These are phyloP conservation scores for Sphaerodactylus townsendi DNA, from an alignment of 2,113 vertebrate genomes.

Conservation along the genomic window DNA sequence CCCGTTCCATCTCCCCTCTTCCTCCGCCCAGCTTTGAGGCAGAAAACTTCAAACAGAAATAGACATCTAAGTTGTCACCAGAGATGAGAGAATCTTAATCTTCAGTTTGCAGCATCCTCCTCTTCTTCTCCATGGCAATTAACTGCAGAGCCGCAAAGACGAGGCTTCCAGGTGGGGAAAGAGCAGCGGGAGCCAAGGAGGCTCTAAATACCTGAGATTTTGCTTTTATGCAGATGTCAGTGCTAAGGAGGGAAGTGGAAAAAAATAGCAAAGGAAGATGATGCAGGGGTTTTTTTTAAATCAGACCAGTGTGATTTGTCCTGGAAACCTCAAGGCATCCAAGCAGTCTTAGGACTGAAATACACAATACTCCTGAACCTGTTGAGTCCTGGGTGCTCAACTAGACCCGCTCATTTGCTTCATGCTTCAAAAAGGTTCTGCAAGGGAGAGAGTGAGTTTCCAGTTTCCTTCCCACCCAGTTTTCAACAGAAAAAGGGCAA, in stretches of 20 bases:
- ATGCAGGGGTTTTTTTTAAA: background rate
- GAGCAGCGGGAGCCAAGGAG: background rate
- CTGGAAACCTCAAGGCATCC: background rate
- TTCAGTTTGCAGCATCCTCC: background rate
- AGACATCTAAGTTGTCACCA: conserved; percentile 8
- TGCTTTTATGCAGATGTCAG: background rate
- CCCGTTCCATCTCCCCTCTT: too few relatives aligned
- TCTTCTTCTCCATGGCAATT: conserved; percentile 4
- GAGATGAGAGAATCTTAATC: background rate
- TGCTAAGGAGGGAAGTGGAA: too few relatives aligned
- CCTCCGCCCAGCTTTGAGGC: background rate
- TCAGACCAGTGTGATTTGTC: background rate
- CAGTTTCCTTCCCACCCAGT: too few relatives aligned
- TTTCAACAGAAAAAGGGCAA: too few relatives aligned
- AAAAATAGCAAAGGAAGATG: background rate
- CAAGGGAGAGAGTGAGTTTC: too few relatives aligned
- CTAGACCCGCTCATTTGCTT: too few relatives aligned
- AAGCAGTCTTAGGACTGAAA: too few relatives aligned
- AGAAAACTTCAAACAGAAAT: conserved; percentile 5
- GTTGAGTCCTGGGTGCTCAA: too few relatives aligned
- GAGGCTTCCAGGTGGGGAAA: background rate
- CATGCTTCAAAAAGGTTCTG: too few relatives aligned
- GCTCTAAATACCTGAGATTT: background rate
- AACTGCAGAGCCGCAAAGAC: background rate
- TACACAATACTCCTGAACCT: too few relatives aligned